Base-by-base conservation (phyloP, 2,888 invertebrate genomes). In the Iphiclides podalirius region DNA sequence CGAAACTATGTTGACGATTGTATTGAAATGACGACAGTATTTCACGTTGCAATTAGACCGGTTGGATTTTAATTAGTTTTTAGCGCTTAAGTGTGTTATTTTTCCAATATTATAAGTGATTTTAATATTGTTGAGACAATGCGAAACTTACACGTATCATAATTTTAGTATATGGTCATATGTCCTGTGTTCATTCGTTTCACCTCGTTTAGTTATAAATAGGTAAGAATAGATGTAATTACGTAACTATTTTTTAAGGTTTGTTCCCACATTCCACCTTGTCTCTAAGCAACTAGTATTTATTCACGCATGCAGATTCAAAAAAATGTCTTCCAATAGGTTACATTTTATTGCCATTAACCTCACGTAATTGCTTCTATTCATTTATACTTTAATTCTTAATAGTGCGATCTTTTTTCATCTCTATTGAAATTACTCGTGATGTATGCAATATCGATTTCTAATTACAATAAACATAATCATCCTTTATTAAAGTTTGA, bases 241-340 rank as follows among this genome's bases (percentile, higher is more conserved):
- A 57, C 46, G 52, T 60, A 46, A 54, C 59, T 54, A 54, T 31
- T 11, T 2, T 11, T 46, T 57, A 55, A 51, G 41, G 35, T 58
- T 52, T 57, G 52, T 52, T 64, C 54, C 55, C 65, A 77, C 79
- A 81, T 80, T 81, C 81, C 79, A 80, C 57, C 57, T 62, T 55
- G 48, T 64, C 55, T 63, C 64, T 63, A 62, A 59, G 49, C 52
- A 51, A 56, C 40, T 54, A 35, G 46, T 57, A 61, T 52, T 50
- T 54, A 60, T 53, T 61, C 51, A 67, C 60, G 63, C 67, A 68
- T 68, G 70, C 66, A 60, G 66, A 75, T 75, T 80, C 67, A 73
- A 75, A 76, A 69, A 60, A 74, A 78, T 69, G 87, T 87, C 87
- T 87, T 87, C 87, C 87, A 87, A 78, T 86, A 86, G 84, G 73